phyloP scores from a whole-genome alignment of 2,888 invertebrate species.

The Chironomus riparius region DNA sequence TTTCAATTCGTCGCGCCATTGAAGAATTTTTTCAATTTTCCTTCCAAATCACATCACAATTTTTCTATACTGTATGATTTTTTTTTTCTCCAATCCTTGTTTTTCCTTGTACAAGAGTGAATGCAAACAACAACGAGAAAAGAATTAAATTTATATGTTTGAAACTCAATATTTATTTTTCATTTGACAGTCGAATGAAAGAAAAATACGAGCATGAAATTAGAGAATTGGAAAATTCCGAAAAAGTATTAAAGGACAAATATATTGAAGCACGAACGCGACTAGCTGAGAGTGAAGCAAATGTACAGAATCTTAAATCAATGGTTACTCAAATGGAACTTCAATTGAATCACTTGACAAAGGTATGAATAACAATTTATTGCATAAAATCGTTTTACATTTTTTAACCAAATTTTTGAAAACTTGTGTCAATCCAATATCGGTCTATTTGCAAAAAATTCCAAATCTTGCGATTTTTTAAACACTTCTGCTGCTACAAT shows the following conservation, averaged over 20 bases:
- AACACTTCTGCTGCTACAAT: no score
- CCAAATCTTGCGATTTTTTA: no score
- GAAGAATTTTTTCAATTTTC: background rate
- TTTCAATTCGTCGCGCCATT: background rate
- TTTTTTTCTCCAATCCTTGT: background rate
- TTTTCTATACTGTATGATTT: background rate
- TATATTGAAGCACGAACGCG: conserved; percentile 58
- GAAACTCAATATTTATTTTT: conserved; percentile 27
- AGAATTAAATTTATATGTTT: background rate
- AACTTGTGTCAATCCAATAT: no score
- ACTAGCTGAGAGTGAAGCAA: conserved; percentile 56
- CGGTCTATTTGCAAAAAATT: no score
- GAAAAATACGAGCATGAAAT: conserved; percentile 69
- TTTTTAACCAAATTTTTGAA: no score
- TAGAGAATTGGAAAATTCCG: conserved; percentile 54
- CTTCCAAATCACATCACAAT: background rate
- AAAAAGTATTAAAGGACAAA: conserved; percentile 56
- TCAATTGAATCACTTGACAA: conserved; percentile 54
- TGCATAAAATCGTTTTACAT: background rate
- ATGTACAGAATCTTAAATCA: conserved; percentile 48
- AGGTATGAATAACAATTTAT: conserved; percentile 44
- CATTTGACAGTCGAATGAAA: conserved; percentile 52
- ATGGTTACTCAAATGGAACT: conserved; percentile 56
- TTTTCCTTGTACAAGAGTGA: background rate
- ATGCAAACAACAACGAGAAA: no score